These are phyloP conservation scores for Drosophila histrio DNA, from an alignment of 2,888 invertebrate species.

Conservation along the genomic window DNA sequence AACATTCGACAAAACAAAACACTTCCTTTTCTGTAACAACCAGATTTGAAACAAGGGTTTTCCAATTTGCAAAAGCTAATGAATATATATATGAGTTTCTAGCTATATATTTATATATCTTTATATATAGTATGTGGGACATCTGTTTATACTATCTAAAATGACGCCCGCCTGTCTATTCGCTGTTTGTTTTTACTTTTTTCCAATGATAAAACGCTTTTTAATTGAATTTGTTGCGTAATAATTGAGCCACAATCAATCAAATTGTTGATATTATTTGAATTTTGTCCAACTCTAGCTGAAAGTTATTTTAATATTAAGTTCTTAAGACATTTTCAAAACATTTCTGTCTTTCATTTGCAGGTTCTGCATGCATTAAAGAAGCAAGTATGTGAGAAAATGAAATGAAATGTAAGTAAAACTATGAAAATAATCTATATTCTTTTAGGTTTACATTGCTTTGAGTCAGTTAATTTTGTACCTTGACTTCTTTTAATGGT, in stretches of 20 bases:
- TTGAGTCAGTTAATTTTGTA: no score
- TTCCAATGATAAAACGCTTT: not conserved
- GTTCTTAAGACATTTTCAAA: not conserved
- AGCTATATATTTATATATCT: not conserved
- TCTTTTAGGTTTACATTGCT: no score
- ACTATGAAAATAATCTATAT: not conserved
- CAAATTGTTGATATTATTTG: not conserved
- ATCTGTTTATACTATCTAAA: slow-evolving; percentile 10
- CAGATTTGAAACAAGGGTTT: no score
- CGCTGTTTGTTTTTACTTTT: not conserved
- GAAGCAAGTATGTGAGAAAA: slow-evolving; percentile 14
- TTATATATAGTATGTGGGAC: not conserved
- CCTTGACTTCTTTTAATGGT: not conserved
- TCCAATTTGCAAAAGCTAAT: no score
- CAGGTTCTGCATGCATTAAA: slow-evolving; percentile 14
- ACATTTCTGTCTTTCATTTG: not conserved
- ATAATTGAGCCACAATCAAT: not conserved
- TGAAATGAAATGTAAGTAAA: slow-evolving; percentile 32
- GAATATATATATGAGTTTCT: no score
- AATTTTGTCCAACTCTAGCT: not conserved
- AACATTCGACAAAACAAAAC: no score
- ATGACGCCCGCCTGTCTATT: not conserved
- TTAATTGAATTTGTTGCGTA: not conserved
- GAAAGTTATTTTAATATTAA: not conserved
- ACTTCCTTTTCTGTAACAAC: no score